Evolutionary conservation across 2,888 invertebrate species (phyloP).

Genomic region (Bursaphelenchus okinawaensis): DNA sequence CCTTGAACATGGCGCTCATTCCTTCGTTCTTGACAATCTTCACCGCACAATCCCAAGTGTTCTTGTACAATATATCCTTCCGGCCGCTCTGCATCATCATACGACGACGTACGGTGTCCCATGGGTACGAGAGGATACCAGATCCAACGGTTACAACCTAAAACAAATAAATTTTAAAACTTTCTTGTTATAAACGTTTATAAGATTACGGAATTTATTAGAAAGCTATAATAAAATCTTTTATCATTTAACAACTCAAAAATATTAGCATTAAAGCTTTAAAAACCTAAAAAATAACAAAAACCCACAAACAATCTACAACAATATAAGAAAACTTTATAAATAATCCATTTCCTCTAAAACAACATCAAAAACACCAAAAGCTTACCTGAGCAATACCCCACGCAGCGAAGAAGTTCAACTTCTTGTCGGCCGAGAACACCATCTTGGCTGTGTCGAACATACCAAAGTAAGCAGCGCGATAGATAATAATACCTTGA

Average conservation of each 20-base stretch:
- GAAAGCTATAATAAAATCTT: too few species aligned
- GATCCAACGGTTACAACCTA: slow-evolving; percentile 73
- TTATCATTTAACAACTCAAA: too few species aligned
- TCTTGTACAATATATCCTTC: slow-evolving; percentile 75
- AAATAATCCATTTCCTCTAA: too few species aligned
- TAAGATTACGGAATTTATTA: too few species aligned
- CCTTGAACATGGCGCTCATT: slow-evolving; percentile 79
- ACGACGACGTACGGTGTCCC: slow-evolving; percentile 87
- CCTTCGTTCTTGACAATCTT: slow-evolving; percentile 72
- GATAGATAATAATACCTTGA: slow-evolving; percentile 70
- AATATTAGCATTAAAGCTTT: too few species aligned
- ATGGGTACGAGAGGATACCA: slow-evolving; percentile 90
- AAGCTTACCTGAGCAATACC: slow-evolving; percentile 63
- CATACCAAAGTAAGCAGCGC: slow-evolving; percentile 89
- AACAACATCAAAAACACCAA: background rate
- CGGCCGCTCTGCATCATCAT: slow-evolving; percentile 99
- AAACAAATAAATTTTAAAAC: slow-evolving; percentile 11
- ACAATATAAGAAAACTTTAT: too few species aligned
- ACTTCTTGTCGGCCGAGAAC: slow-evolving; percentile 77
- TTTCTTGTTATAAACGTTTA: background rate
- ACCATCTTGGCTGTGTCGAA: slow-evolving; percentile 89
- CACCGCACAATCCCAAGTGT: slow-evolving; percentile 82
- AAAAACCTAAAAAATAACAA: too few species aligned
- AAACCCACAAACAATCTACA: too few species aligned
- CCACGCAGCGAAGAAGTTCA: slow-evolving; percentile 84